phyloP scores from a whole-genome alignment of 2,797 vertebrate species.

The Sebastes nivosus region DNA sequence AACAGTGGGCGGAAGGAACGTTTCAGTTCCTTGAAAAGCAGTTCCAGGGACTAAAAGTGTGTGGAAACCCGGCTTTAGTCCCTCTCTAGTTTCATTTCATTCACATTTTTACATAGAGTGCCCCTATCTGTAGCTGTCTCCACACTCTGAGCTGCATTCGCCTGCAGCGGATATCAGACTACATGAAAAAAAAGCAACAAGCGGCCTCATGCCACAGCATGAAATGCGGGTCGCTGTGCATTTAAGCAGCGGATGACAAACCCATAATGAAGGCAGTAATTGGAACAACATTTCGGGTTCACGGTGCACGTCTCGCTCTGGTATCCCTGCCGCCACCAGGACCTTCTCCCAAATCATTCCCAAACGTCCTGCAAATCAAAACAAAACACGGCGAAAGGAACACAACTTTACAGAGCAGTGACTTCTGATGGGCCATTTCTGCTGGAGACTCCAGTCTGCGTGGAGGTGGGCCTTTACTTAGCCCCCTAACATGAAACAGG shows the following conservation, averaged over 20 bases:
- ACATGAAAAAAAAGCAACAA: slow-evolving; percentile 72
- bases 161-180: slow-evolving; percentile 65
- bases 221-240: slow-evolving; percentile 71
- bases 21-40: too few species aligned
- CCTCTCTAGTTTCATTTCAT: slow-evolving; percentile 10
- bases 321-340: slow-evolving; percentile 77
- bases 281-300: slow-evolving; percentile 83
- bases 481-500: slow-evolving; percentile 73
- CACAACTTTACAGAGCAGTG: slow-evolving; percentile 77
- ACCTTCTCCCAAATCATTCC: slow-evolving; percentile 82
- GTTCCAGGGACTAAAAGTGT: too few species aligned
- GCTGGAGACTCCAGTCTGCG: slow-evolving; percentile 69
- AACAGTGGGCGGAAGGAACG: too few species aligned
- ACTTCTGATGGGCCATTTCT: slow-evolving; percentile 80
- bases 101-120: slow-evolving; percentile 28
- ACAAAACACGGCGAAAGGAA: slow-evolving; percentile 74
- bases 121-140: slow-evolving; percentile 57
- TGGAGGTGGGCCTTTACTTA: slow-evolving; percentile 54
- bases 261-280: slow-evolving; percentile 84
- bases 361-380: slow-evolving; percentile 83
- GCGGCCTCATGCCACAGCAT: slow-evolving; percentile 69
- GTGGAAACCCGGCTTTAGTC: too few species aligned
- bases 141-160: slow-evolving; percentile 42
- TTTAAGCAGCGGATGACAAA: slow-evolving; percentile 78
- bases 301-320: slow-evolving; percentile 64